Percentiles rank a stretch among this genome's conserved stretches.
phyloP scores from a whole-genome alignment of 2,888 invertebrate species.

The Baronia brevicornis region DNA sequence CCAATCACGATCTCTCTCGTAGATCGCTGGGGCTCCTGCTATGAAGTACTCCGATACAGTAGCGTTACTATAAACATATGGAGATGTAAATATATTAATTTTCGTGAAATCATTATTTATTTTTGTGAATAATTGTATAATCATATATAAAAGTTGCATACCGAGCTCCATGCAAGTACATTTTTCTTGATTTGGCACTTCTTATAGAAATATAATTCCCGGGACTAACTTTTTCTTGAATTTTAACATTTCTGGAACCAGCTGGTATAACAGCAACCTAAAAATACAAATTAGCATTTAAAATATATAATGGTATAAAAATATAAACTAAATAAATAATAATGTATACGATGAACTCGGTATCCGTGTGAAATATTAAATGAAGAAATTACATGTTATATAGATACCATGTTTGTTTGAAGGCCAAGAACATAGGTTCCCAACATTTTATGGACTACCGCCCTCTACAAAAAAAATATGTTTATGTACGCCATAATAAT shows the following conservation, averaged over 20 bases:
- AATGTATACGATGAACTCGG: too few species aligned
- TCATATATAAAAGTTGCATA: constrained; percentile 39
- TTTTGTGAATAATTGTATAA: not conserved
- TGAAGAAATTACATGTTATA: too few species aligned
- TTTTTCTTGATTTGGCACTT: constrained; percentile 79
- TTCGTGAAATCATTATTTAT: not conserved
- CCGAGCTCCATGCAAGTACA: constrained; percentile 87
- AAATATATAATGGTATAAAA: too few species aligned
- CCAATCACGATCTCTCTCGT: constrained; percentile 84
- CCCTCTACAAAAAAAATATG: too few species aligned
- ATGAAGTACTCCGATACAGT: constrained; percentile 87
- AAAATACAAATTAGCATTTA: constrained; percentile 9
- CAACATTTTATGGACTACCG: too few species aligned
- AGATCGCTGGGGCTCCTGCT: constrained; percentile 86
- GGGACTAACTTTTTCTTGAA: constrained; percentile 84
- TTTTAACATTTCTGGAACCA: constrained; percentile 85
- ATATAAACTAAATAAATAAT: constrained; percentile 9
- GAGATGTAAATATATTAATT: not conserved
- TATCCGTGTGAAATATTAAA: too few species aligned
- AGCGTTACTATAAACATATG: constrained; percentile 71
- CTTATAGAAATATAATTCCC: constrained; percentile 88
- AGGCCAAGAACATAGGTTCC: too few species aligned
- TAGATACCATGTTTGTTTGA: too few species aligned
- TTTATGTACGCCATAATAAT: too few species aligned
- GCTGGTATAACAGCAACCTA: constrained; percentile 84